phyloP scores from a whole-genome alignment of 2,113 vertebrate species.

The Thalassoma bifasciatum region DNA sequence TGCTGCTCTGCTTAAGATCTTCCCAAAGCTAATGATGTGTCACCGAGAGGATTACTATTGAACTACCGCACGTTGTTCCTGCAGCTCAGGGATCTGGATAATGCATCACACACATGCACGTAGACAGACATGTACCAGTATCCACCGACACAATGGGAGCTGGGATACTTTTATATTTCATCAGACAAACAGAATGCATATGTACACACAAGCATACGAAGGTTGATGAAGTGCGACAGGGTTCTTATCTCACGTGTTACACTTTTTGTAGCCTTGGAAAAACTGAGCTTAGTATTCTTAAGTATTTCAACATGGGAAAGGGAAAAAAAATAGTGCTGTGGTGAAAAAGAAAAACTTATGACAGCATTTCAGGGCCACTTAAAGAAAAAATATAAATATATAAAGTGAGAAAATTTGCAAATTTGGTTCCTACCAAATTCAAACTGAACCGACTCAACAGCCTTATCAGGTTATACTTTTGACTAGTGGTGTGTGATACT shows the following conservation, averaged over 20 bases:
- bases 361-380: no score
- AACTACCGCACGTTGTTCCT: constrained; percentile 30
- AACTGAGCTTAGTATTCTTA: constrained; percentile 2
- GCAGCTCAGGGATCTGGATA: constrained; percentile 51
- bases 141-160: constrained; percentile 25
- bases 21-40: constrained; percentile 75
- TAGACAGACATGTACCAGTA: constrained; percentile 27
- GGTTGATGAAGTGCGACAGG: constrained; percentile 54
- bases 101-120: constrained; percentile 36
- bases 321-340: background rate
- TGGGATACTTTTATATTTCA: constrained; percentile 43
- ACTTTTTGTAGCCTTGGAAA: constrained; percentile 11
- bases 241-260: constrained; percentile 39
- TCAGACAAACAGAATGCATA: constrained; percentile 23
- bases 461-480: no score
- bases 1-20: constrained; percentile 63
- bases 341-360: no score
- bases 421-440: no score
- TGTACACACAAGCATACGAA: constrained; percentile 2
- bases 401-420: no score
- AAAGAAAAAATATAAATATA: no score
- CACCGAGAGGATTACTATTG: constrained; percentile 52
- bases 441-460: no score
- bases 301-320: background rate
- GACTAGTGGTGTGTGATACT: no score